phyloP scores from a whole-genome alignment of 2,113 vertebrate genomes.

The Gadus macrocephalus region DNA sequence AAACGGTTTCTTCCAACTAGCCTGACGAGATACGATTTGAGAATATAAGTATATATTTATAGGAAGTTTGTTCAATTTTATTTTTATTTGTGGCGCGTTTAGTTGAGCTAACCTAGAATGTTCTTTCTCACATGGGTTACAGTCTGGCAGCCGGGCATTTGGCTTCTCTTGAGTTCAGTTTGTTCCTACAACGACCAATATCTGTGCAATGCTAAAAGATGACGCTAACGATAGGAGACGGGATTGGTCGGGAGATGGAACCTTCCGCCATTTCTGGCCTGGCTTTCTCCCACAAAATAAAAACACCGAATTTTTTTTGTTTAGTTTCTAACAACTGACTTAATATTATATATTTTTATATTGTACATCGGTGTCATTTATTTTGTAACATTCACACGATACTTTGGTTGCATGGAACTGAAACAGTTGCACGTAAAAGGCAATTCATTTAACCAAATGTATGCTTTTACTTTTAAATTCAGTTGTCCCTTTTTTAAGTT shows the following conservation, averaged over 20 bases:
- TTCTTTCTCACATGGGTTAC: constrained; percentile 63
- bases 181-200: constrained; percentile 32
- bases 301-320: constrained; percentile 21
- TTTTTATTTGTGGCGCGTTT: constrained; percentile 62
- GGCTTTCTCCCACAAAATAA: constrained; percentile 36
- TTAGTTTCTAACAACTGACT: constrained; percentile 39
- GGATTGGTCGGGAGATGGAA: not conserved
- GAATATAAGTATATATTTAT: constrained; percentile 72
- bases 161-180: constrained; percentile 12
- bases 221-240: not conserved
- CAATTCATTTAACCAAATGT: constrained; percentile 54
- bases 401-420: constrained; percentile 64
- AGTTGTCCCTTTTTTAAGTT: constrained; percentile 44
- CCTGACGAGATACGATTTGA: constrained; percentile 57
- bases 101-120: constrained; percentile 62
- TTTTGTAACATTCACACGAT: constrained; percentile 47
- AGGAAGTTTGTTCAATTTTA: constrained; percentile 56
- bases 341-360: constrained; percentile 43
- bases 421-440: constrained; percentile 69
- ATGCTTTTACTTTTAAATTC: constrained; percentile 57
- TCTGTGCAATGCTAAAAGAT: constrained; percentile 33
- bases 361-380: constrained; percentile 55
- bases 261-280: constrained; percentile 13
- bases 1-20: constrained; percentile 60
- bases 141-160: constrained; percentile 50